phyloP scores from a whole-genome alignment of 2,113 vertebrate genomes.

The Chauna torquata region DNA sequence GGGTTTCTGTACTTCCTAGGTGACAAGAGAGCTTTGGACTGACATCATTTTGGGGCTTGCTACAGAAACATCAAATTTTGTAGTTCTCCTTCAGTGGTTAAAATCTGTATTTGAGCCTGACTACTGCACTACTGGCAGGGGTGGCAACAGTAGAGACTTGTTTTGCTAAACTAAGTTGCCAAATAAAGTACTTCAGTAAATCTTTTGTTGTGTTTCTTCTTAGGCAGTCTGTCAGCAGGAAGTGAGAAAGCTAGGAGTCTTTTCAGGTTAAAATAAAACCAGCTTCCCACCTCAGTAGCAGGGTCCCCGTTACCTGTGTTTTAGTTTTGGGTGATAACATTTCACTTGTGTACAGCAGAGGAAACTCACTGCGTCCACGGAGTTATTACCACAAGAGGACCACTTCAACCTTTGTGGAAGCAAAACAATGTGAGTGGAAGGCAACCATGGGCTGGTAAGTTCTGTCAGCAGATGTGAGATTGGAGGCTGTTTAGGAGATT shows the following conservation, averaged over 20 bases:
- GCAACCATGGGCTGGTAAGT: background rate
- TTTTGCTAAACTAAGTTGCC: background rate
- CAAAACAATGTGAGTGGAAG: background rate
- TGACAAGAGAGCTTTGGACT: background rate
- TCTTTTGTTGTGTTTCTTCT: background rate
- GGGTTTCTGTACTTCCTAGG: background rate
- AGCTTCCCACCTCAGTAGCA: background rate
- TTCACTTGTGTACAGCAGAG: background rate
- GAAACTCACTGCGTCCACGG: background rate
- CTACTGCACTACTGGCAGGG: background rate
- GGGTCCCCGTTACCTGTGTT: background rate
- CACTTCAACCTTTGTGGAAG: background rate
- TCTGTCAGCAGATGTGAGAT: background rate
- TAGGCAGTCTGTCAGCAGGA: background rate
- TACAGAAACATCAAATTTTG: background rate
- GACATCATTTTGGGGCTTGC: background rate
- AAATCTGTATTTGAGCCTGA: background rate
- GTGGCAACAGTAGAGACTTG: background rate
- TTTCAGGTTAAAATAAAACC: background rate
- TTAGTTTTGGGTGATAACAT: background rate
- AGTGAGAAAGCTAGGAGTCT: background rate
- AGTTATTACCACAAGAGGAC: background rate
- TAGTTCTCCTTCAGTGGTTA: background rate
- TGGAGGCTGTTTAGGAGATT: background rate
- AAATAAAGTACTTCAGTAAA: background rate